Evolutionary conservation across 2,888 invertebrate species (phyloP), one percentile per base, ranked within the genome.

Genomic region (Heliothis peltigera): DNA sequence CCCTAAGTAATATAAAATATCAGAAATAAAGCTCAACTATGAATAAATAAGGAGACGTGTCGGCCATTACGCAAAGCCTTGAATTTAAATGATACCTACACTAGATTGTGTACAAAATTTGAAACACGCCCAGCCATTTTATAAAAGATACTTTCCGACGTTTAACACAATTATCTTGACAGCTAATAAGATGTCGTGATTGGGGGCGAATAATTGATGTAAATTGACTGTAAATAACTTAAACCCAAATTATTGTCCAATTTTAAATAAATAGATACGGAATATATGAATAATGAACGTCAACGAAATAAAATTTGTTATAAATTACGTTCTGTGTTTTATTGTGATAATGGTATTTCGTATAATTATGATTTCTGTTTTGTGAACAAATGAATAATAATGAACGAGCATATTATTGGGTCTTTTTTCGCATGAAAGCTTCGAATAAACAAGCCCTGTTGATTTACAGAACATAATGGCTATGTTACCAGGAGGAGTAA

Each of bases 231-330:
- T 80, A 79, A 79, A 84, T 82, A 77, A 63, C 63, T 58, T 66
- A 61, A 73, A 66, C 68, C 64, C 69, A 72, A 80, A 75, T 75
- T 75, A 79, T 72, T 77, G 76, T 75, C 77, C 70, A 80, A 77
- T 76, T 75, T 76, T 48, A 80, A 75, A 77, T 79, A 70, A 69
- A 71, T 69, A 72, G 67, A 55, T 66, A 79, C 51, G 49, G 44
- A 70, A 71, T 75, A 63, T 82, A 81, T 86, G 81, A 81, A 85
- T 84, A 84, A 75, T 79, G 67, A 76, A 70, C 77, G 70, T 85
- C 84, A 85, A 83, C 84, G 83, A 87, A 86, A 82, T 85, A 87
- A 83, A 87, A 44, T 79, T 84, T 84, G 81, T 80, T 82, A 84
- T 80, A 81, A 80, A 80, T 63, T 57, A 78, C 21, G 10, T 22